Evolutionary conservation across 2,797 vertebrate genomes (phyloP).

Genomic region (Leptoclinus maculatus): DNA sequence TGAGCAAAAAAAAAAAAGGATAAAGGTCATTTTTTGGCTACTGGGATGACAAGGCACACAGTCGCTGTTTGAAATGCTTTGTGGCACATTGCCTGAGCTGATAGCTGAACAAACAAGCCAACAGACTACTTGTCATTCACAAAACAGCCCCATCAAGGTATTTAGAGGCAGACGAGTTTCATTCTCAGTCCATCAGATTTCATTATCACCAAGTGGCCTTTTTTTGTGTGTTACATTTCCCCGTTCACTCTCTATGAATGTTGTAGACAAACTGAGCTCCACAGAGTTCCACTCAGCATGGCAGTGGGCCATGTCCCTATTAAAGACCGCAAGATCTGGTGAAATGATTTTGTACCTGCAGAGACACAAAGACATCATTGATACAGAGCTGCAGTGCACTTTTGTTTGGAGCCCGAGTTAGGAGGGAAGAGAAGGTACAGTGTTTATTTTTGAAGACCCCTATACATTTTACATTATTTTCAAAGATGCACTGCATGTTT

Average conservation of each 20-base stretch:
- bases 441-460: neutral
- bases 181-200: slow-evolving; percentile 9
- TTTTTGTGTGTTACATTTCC: neutral
- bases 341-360: slow-evolving; percentile 70
- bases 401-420: slow-evolving; percentile 29
- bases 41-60: slow-evolving; percentile 28
- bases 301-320: slow-evolving; percentile 40
- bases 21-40: slow-evolving; percentile 62
- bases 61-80: slow-evolving; percentile 23
- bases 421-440: slow-evolving; percentile 34
- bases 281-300: slow-evolving; percentile 32
- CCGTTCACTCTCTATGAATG: slow-evolving; percentile 18
- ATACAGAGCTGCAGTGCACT: slow-evolving; percentile 57
- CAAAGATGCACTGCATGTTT: slow-evolving; percentile 14
- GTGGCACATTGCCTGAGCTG: slow-evolving; percentile 15
- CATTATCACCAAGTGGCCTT: neutral
- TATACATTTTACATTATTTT: neutral
- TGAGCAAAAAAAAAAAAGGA: slow-evolving; percentile 22
- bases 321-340: slow-evolving; percentile 67
- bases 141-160: slow-evolving; percentile 8
- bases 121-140: slow-evolving; percentile 24
- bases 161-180: slow-evolving; percentile 1
- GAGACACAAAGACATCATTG: slow-evolving; percentile 78
- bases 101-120: slow-evolving; percentile 38
- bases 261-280: slow-evolving; percentile 10